Evolutionary conservation across 2,888 invertebrate species (phyloP).

Genomic region (Lasioglossum villosulum): DNA sequence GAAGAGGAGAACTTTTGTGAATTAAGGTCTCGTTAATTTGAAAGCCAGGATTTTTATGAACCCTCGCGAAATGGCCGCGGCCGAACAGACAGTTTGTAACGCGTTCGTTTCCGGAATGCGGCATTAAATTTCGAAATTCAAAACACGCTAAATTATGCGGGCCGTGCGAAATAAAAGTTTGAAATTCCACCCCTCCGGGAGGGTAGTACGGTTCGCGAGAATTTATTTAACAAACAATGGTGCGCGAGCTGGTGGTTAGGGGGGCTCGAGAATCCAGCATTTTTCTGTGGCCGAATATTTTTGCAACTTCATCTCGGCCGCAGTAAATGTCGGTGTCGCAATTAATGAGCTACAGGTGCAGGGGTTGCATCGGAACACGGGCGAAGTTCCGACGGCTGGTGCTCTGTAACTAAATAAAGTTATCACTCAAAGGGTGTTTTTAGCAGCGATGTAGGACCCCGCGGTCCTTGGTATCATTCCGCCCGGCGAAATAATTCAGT

Average conservation of each 20-base stretch:
- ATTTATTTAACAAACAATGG: not conserved
- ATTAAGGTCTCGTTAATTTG: not conserved
- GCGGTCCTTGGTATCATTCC: slow-evolving; percentile 29
- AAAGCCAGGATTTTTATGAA: not conserved
- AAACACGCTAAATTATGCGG: not conserved
- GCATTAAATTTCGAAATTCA: not conserved
- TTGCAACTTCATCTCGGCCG: not conserved
- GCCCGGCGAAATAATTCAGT: slow-evolving; percentile 60
- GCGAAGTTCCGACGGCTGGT: slow-evolving; percentile 12
- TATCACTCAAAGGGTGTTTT: slow-evolving; percentile 38
- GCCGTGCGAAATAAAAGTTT: not conserved
- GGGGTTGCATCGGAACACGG: too few species aligned
- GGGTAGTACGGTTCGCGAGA: not conserved
- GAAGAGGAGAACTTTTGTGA: not conserved
- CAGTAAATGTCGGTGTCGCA: not conserved
- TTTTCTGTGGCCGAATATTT: not conserved
- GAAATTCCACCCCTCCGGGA: not conserved
- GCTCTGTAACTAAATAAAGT: slow-evolving; percentile 43
- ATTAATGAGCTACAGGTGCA: slow-evolving; percentile 17
- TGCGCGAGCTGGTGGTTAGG: not conserved
- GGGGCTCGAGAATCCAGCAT: not conserved
- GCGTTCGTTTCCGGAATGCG: not conserved
- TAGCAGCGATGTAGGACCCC: slow-evolving; percentile 22
- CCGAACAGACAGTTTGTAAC: not conserved
- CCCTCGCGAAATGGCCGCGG: not conserved